Base-by-base conservation (phyloP, 2,797 vertebrate species). In the Schizothorax lantsangensis region DNA sequence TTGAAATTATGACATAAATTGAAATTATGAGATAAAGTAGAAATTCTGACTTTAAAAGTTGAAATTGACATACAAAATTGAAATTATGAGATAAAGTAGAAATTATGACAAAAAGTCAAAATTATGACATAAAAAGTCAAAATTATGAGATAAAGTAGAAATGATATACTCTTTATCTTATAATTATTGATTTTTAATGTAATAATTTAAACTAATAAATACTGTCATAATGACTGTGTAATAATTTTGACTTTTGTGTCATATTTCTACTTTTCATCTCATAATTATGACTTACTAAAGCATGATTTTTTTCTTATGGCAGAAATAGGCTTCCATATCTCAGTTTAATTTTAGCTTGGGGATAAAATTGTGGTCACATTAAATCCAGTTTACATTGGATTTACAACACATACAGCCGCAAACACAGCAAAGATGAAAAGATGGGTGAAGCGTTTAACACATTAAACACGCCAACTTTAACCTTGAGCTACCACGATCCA, bases 341-440 rank as follows among this genome's bases (percentile, higher is more conserved):
- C 79, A 33, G 17, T 43, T 43, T 59, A 17, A 81, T 69, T 33
- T 69, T 36, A 6, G 12, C 64, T 30, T 72, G n/a, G 40, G 59
- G 54, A 26, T 66, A 81, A 66, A 80, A 33, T 19, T 14, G 59
- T 30, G 3, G 10, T 79, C 38, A 43, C 38, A 11, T 33, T 66
- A 80, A 80, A 80, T 83, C 52, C 36, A 72, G 14, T 83, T 83
- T 40, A 19, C 11, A 72, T 26, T 72, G 49, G n/a, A 57, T 83
- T 57, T 43, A 45, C n/a, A 40, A 54, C 33, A 82, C 80, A 54
- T 6, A 71, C 59, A 12, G 59, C 47, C 9, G n/a, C 69, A 43
- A 43, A 45, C 23, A 71, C 36, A 4, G 69, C 15, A 73, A 43
- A 73, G n/a, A 83, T 73, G 52, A 43, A 43, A 45, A 26, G 81